phyloP scores from a whole-genome alignment of 53 echinoderm and acorn worm species.

The Stichopus horrens region DNA sequence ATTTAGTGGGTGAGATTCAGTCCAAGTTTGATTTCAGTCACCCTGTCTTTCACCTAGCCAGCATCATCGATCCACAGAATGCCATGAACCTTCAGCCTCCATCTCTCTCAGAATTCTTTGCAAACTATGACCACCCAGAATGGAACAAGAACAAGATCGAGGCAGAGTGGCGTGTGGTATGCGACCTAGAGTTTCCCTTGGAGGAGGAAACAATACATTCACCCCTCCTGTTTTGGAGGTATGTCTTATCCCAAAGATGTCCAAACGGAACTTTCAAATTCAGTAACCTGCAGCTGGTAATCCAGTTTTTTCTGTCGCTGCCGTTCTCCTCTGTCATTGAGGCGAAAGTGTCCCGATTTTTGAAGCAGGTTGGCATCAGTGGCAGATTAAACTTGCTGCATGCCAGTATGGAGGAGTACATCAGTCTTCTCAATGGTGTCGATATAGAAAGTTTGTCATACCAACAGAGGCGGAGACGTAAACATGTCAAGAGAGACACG shows the following conservation, averaged over 20 bases:
- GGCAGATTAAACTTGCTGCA: slow-evolving; percentile 13
- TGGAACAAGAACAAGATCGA: slow-evolving; percentile 44
- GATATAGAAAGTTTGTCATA: not conserved
- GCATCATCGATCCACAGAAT: slow-evolving; percentile 31
- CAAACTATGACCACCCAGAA: slow-evolving; percentile 26
- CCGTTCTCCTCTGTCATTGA: slow-evolving; percentile 14
- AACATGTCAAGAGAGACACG: not conserved
- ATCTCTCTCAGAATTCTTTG: slow-evolving; percentile 21
- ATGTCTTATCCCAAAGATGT: slow-evolving; percentile 8
- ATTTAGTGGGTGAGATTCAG: slow-evolving; percentile 21
- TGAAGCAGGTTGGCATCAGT: not conserved
- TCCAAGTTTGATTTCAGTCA: slow-evolving; percentile 41
- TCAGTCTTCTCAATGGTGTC: not conserved
- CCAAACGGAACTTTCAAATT: slow-evolving; percentile 17
- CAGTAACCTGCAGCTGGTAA: slow-evolving; percentile 3
- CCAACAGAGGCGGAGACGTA: not conserved
- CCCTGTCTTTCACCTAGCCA: slow-evolving; percentile 36
- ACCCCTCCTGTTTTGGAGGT: slow-evolving; percentile 32
- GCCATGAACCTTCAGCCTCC: slow-evolving; percentile 14
- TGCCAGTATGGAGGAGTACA: not conserved
- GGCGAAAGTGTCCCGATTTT: slow-evolving; percentile 13
- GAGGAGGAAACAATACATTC: slow-evolving; percentile 10
- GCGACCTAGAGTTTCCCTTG: slow-evolving; percentile 12
- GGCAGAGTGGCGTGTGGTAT: slow-evolving; percentile 29
- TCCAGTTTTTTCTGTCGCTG: slow-evolving; percentile 27